phyloP scores from a whole-genome alignment of 1,140 invertebrate species.

The Luehdorfia chinensis region DNA sequence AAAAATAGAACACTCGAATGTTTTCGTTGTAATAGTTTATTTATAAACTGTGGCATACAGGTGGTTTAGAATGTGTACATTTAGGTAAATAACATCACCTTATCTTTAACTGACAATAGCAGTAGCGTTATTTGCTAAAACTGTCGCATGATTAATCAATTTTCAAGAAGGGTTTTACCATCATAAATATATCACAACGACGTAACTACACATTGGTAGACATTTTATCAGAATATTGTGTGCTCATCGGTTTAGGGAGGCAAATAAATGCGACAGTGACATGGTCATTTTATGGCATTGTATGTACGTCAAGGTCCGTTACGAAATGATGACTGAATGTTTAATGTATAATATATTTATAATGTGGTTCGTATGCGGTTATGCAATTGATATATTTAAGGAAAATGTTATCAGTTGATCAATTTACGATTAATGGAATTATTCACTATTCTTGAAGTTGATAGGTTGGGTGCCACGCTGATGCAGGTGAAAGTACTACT shows the following conservation, averaged over 20 bases:
- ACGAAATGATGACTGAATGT: constrained; percentile 4
- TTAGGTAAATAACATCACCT: constrained; percentile 18
- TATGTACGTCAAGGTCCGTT: constrained; percentile 27
- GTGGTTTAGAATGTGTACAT: too few relatives aligned
- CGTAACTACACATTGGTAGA: constrained; percentile 36
- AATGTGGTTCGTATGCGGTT: background rate
- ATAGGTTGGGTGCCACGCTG: too few relatives aligned
- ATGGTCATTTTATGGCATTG: constrained; percentile 43
- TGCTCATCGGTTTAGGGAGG: constrained; percentile 28
- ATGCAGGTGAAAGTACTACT: too few relatives aligned
- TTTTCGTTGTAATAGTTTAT: too few relatives aligned
- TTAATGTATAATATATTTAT: background rate
- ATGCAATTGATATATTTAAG: constrained; percentile 7
- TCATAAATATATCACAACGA: constrained; percentile 48
- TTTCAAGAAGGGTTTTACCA: constrained; percentile 50
- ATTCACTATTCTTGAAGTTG: too few relatives aligned
- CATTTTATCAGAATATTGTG: constrained; percentile 33
- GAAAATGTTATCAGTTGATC: too few relatives aligned
- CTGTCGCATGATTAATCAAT: constrained; percentile 47
- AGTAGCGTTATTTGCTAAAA: constrained; percentile 42
- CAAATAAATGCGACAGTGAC: constrained; percentile 48
- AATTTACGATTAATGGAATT: too few relatives aligned
- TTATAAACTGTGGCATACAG: too few relatives aligned
- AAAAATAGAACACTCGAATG: too few relatives aligned
- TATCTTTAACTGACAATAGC: constrained; percentile 30